Evolutionary conservation across 2,888 invertebrate species (phyloP).

Genomic region (Saturnia japonica): DNA sequence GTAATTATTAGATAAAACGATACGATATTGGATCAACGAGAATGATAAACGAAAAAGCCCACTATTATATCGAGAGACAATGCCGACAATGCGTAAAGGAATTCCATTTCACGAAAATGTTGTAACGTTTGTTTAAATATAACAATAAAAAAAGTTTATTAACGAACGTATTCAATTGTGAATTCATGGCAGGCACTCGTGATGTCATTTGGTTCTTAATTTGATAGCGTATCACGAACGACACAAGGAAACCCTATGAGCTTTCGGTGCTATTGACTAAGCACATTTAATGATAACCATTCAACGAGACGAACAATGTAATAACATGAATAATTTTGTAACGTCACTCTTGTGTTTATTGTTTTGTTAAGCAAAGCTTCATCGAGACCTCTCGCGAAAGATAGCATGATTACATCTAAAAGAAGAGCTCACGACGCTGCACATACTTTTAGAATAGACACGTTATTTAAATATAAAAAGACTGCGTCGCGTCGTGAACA

Average conservation of each 20-base stretch:
- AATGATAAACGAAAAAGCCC: slow-evolving; percentile 56
- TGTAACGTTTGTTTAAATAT: slow-evolving; percentile 44
- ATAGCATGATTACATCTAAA: slow-evolving; percentile 55
- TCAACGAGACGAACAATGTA: slow-evolving; percentile 23
- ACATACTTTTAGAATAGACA: slow-evolving; percentile 47
- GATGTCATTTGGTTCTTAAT: slow-evolving; percentile 63
- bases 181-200: slow-evolving; percentile 60
- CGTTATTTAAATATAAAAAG: slow-evolving; percentile 28
- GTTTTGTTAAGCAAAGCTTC: slow-evolving; percentile 36
- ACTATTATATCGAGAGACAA: slow-evolving; percentile 53
- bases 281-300: slow-evolving; percentile 30
- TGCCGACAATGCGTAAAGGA: slow-evolving; percentile 49
- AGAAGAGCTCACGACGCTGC: slow-evolving; percentile 52
- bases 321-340: slow-evolving; percentile 10
- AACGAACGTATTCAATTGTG: slow-evolving; percentile 70
- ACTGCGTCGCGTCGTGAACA: background rate
- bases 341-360: slow-evolving; percentile 6
- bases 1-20: slow-evolving; percentile 7
- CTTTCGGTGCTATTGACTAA: slow-evolving; percentile 42
- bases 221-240: slow-evolving; percentile 51
- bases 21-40: slow-evolving; percentile 34
- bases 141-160: slow-evolving; percentile 59
- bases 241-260: slow-evolving; percentile 46
- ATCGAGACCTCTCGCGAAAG: slow-evolving; percentile 42
- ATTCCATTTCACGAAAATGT: slow-evolving; percentile 54